Conservation (phyloP, 2,113 vertebrate species). For the Ardeotis arabs region DNA sequence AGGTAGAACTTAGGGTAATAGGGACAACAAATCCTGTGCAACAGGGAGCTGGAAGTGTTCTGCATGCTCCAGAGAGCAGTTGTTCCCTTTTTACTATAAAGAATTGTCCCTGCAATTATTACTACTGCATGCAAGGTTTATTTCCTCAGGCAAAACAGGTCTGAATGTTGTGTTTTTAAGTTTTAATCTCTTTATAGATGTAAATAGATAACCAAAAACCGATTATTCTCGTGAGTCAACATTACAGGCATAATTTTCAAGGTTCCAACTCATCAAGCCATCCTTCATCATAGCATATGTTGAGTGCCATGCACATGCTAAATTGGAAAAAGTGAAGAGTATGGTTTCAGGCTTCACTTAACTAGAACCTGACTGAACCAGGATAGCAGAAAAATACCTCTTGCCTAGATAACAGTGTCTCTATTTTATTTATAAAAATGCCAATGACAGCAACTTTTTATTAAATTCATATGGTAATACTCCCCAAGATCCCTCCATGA, state of each 20-base stretch:
- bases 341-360: neutral
- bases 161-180: neutral
- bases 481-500: neutral
- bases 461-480: neutral
- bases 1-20: neutral
- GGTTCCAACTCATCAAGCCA: neutral
- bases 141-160: neutral
- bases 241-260: neutral
- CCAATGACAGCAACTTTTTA: neutral
- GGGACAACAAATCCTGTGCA: neutral
- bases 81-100: neutral
- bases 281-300: neutral
- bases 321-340: neutral
- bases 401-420: neutral
- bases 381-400: neutral
- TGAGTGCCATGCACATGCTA: neutral
- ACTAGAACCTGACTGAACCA: neutral
- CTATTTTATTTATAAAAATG: constrained; percentile 10
- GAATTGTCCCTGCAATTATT: neutral
- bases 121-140: neutral
- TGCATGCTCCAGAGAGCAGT: neutral
- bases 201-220: neutral
- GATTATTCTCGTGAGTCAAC: neutral
- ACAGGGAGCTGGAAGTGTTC: neutral
- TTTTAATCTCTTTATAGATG: neutral